Evolutionary conservation across 1,140 invertebrate genomes (phyloP).

Genomic region (Delia radicum): DNA sequence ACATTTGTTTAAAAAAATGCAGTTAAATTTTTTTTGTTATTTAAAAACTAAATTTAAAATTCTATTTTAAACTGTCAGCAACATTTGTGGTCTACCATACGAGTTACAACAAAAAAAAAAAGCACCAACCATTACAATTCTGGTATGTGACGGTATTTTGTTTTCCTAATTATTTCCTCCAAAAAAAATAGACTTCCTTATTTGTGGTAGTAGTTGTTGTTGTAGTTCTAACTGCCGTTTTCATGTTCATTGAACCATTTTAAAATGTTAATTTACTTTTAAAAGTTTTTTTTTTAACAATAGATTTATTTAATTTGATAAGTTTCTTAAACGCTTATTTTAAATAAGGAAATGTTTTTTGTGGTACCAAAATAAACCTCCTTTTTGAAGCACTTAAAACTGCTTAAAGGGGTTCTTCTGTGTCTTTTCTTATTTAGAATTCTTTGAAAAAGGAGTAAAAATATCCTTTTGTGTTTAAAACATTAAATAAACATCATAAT

Average conservation of each 20-base stretch:
- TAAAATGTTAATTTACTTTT: too few species aligned
- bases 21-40: too few species aligned
- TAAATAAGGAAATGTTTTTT: background rate
- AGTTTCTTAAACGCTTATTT: background rate
- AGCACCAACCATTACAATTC: too few species aligned
- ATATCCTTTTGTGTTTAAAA: background rate
- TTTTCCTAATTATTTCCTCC: background rate
- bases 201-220: too few species aligned
- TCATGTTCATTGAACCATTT: too few species aligned
- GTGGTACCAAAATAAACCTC: background rate
- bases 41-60: background rate
- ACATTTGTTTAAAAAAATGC: too few species aligned
- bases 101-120: too few species aligned
- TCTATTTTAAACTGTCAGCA: conserved; percentile 12
- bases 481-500: background rate
- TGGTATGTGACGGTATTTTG: background rate
- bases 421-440: background rate
- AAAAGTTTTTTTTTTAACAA: too few species aligned
- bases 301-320: background rate
- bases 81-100: background rate
- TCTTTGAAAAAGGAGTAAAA: background rate
- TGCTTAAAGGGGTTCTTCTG: background rate
- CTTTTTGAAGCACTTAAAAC: background rate
- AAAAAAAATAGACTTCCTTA: background rate
- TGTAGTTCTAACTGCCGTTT: too few species aligned